Conservation (phyloP, 2,113 vertebrate species). For the Sylvilagus bachmani region DNA sequence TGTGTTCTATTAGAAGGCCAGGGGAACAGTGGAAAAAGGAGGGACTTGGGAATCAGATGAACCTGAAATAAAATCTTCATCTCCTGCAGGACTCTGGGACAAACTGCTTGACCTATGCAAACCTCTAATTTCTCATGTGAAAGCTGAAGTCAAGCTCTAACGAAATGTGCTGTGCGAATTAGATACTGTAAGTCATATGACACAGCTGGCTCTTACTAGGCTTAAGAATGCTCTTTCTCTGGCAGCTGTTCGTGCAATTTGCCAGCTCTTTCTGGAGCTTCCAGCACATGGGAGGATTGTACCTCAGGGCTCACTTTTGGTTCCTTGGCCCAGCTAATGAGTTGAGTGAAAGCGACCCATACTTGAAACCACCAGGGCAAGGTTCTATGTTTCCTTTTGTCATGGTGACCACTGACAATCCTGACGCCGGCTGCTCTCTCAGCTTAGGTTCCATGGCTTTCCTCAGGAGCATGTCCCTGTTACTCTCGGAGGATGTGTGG, state of each 20-base stretch:
- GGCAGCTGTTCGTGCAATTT: background rate
- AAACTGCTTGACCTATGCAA: conserved; percentile 4
- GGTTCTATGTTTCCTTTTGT: background rate
- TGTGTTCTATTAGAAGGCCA: background rate
- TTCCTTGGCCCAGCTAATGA: background rate
- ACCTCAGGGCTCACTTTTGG: background rate
- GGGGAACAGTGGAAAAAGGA: background rate
- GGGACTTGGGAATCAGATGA: background rate
- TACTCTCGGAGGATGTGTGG: background rate
- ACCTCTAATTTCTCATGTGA: conserved; percentile 2
- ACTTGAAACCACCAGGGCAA: background rate
- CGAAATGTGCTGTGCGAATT: background rate
- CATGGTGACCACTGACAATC: background rate
- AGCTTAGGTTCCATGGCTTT: background rate
- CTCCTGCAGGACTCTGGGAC: background rate
- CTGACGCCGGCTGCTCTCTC: background rate
- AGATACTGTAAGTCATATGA: background rate
- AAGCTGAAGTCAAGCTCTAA: conserved; percentile 27
- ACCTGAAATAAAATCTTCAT: conserved; percentile 34
- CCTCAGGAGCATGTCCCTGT: background rate
- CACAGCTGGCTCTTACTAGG: background rate
- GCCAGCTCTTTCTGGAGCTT: background rate
- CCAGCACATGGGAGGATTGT: background rate
- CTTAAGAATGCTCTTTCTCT: background rate
- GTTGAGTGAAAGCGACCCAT: background rate